phyloP scores from a whole-genome alignment of 2,888 invertebrate species.

The Crematogaster levior region DNA sequence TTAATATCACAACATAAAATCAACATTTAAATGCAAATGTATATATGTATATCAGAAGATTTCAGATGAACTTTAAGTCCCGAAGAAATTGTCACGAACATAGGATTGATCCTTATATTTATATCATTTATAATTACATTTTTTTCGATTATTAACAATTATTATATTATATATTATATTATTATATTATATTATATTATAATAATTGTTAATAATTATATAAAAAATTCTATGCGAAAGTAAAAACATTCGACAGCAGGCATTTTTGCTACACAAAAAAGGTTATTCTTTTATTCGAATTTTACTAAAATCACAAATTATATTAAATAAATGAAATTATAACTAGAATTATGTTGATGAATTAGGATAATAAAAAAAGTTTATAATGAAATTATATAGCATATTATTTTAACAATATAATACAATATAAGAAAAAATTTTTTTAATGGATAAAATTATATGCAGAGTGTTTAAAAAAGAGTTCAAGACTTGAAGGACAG shows the following conservation, averaged over 20 bases:
- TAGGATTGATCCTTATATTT: neutral
- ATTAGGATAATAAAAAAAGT: neutral
- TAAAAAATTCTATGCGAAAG: neutral
- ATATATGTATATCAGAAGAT: neutral
- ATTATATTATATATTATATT: too few species aligned
- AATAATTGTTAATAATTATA: neutral
- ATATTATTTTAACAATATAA: slow-evolving; percentile 7
- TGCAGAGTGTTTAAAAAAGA: too few species aligned
- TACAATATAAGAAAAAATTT: neutral
- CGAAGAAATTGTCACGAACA: neutral
- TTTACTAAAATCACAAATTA: slow-evolving; percentile 1
- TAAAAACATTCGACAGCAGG: neutral
- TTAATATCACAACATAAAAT: neutral
- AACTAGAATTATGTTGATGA: neutral
- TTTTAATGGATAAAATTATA: neutral
- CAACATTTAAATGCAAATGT: neutral
- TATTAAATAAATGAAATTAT: neutral
- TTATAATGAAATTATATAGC: neutral
- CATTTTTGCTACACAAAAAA: neutral
- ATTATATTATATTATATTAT: too few species aligned
- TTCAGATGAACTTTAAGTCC: neutral
- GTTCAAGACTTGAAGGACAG: too few species aligned
- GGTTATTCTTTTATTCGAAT: neutral
- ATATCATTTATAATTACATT: neutral
- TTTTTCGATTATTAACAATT: too few species aligned